Conservation (phyloP, 2,797 vertebrate species). For the Xenentodon cancila region DNA sequence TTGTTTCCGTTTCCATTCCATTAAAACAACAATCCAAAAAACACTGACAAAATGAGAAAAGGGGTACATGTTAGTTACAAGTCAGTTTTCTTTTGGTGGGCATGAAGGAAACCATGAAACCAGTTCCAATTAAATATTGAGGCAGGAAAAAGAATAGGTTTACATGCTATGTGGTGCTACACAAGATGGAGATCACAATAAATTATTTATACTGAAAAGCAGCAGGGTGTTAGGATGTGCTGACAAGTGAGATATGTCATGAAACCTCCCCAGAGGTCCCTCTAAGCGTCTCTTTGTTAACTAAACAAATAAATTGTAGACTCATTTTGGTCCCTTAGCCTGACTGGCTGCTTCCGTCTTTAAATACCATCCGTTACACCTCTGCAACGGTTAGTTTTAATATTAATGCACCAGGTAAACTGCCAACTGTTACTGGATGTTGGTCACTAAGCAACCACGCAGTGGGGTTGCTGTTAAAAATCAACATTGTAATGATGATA, state of each 20-base stretch:
- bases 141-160: constrained; percentile 71
- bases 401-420: constrained; percentile 34
- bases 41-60: neutral
- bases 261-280: neutral
- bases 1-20: neutral
- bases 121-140: constrained; percentile 74
- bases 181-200: constrained; percentile 56
- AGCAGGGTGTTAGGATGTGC: constrained; percentile 51
- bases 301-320: no score
- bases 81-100: neutral
- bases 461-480: constrained; percentile 1
- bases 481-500: neutral
- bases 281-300: no score
- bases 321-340: neutral
- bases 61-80: neutral
- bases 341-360: neutral
- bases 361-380: constrained; percentile 1
- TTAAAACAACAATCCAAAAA: neutral
- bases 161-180: constrained; percentile 54
- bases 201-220: constrained; percentile 74
- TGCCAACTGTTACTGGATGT: constrained; percentile 14
- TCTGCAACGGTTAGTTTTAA: constrained; percentile 11
- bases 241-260: constrained; percentile 41
- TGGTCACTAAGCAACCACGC: constrained; percentile 24
- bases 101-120: neutral